Evolutionary conservation across 2,113 vertebrate genomes (phyloP).

Genomic region (Zonotrichia leucophrys): DNA sequence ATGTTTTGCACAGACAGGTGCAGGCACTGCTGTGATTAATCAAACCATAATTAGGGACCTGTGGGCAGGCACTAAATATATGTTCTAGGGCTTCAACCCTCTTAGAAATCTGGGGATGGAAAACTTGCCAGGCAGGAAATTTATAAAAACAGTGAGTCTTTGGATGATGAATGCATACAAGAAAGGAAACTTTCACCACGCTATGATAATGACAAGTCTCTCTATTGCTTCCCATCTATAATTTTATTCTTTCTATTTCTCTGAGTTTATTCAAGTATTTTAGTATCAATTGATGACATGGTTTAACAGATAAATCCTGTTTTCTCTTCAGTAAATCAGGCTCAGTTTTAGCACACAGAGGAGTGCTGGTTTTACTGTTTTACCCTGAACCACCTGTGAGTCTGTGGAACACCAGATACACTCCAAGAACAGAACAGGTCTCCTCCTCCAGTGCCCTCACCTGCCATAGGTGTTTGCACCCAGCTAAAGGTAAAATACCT

Average conservation of each 20-base stretch:
- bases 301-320: not conserved
- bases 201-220: not conserved
- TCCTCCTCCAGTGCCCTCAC: not conserved
- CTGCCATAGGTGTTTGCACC: not conserved
- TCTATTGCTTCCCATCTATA: not conserved
- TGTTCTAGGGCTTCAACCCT: constrained; percentile 56
- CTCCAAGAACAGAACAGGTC: not conserved
- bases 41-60: constrained; percentile 69
- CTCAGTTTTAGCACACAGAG: not conserved
- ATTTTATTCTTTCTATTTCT: not conserved
- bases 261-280: not conserved
- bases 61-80: constrained; percentile 64
- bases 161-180: constrained; percentile 4
- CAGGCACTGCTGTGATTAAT: constrained; percentile 68
- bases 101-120: constrained; percentile 35
- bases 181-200: constrained; percentile 25
- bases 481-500: not conserved
- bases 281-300: not conserved
- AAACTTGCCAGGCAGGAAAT: constrained; percentile 59
- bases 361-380: not conserved
- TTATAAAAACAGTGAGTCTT: constrained; percentile 13
- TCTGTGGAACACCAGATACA: not conserved
- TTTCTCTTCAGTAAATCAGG: not conserved
- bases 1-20: constrained; percentile 66
- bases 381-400: not conserved